A percentile compares a stretch with the other conserved stretches of the same genome.
Conservation (phyloP, 2,888 invertebrate genomes). For the Athrips mouffetella region DNA sequence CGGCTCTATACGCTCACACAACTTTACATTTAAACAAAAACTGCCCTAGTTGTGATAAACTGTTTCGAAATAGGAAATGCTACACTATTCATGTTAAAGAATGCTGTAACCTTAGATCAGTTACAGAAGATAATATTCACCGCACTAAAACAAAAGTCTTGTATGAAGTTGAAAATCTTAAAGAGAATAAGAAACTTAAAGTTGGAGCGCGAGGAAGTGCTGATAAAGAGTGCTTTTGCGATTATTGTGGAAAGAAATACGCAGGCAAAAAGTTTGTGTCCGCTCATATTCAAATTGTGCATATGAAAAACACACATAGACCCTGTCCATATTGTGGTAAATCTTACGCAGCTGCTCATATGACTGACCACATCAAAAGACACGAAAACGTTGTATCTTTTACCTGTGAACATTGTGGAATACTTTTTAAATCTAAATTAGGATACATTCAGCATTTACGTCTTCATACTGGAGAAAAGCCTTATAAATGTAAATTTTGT, state of each 20-base stretch:
- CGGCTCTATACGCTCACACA: conserved; percentile 51
- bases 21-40: conserved; percentile 46
- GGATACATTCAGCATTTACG: conserved; percentile 60
- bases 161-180: conserved; percentile 42
- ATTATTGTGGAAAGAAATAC: conserved; percentile 61
- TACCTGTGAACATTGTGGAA: conserved; percentile 51
- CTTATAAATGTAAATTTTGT: conserved; percentile 54
- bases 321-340: conserved; percentile 63
- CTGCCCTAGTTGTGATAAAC: conserved; percentile 54
- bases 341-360: conserved; percentile 54
- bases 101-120: conserved; percentile 50
- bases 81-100: conserved; percentile 53
- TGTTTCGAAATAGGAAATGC: conserved; percentile 57
- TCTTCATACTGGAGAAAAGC: conserved; percentile 60
- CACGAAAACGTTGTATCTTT: conserved; percentile 38
- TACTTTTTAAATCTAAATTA: conserved; percentile 47
- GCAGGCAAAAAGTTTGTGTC: conserved; percentile 55
- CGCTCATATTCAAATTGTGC: conserved; percentile 66
- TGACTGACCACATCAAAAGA: conserved; percentile 56
- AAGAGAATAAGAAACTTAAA: conserved; percentile 39
- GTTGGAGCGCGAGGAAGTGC: conserved; percentile 55
- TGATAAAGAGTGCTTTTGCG: conserved; percentile 52
- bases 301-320: conserved; percentile 56
- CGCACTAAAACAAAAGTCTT: conserved; percentile 40
- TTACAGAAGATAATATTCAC: conserved; percentile 30